Evolutionary conservation across 2,113 vertebrate genomes (phyloP).

Genomic region (Gavia stellata): DNA sequence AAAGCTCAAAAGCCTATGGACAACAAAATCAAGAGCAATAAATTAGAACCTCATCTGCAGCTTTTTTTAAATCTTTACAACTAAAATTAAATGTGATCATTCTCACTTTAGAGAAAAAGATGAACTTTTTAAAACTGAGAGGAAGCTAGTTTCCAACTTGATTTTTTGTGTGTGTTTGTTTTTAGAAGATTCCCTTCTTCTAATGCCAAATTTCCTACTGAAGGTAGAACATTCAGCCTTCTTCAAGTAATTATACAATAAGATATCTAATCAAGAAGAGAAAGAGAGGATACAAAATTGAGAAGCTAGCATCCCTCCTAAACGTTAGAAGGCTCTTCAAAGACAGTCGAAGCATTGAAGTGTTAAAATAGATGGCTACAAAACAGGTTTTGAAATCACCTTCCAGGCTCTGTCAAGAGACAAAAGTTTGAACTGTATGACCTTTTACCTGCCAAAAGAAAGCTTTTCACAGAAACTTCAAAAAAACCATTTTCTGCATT

Average conservation of each 20-base stretch:
- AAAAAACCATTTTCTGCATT: background rate
- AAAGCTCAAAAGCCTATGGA: background rate
- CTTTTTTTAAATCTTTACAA: background rate
- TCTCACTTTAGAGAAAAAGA: background rate
- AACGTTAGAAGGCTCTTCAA: background rate
- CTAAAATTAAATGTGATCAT: background rate
- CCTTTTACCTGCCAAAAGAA: background rate
- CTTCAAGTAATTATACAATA: background rate
- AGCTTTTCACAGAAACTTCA: background rate
- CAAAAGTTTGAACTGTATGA: background rate
- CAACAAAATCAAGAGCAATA: background rate
- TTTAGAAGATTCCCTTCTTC: background rate
- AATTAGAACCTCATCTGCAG: background rate
- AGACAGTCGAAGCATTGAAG: background rate
- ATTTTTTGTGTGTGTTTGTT: background rate
- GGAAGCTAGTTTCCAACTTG: background rate
- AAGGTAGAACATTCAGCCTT: background rate
- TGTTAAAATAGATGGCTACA: background rate
- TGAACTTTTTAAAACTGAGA: background rate
- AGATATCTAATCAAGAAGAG: background rate
- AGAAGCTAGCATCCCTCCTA: background rate
- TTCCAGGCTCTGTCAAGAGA: background rate
- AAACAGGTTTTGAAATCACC: conserved; percentile 10
- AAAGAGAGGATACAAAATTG: background rate
- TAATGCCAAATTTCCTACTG: background rate